phyloP scores from a whole-genome alignment of 2,888 invertebrate genomes.

The Cryptophagus acutangulus region DNA sequence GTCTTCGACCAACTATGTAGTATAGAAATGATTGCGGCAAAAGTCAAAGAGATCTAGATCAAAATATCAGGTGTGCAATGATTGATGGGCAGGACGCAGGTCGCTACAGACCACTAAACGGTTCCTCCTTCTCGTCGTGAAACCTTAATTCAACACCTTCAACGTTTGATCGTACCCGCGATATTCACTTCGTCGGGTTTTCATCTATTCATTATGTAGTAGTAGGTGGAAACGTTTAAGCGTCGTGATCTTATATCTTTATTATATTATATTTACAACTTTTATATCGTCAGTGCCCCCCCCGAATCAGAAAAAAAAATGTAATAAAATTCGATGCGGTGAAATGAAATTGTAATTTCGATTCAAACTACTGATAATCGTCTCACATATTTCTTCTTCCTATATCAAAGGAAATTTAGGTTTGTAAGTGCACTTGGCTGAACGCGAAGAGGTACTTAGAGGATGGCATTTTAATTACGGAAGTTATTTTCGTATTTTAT shows the following conservation, averaged over 20 bases:
- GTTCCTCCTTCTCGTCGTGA: slow-evolving; percentile 41
- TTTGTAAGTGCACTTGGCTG: not conserved
- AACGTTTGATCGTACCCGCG: slow-evolving; percentile 42
- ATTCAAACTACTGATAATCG: not conserved
- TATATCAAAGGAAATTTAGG: not conserved
- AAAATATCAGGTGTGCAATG: slow-evolving; percentile 44
- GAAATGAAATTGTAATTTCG: slow-evolving; percentile 1
- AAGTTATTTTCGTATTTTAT: slow-evolving; percentile 8
- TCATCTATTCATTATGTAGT: slow-evolving; percentile 42
- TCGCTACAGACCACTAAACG: slow-evolving; percentile 35
- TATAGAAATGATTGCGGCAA: not conserved
- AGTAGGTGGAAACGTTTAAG: slow-evolving; percentile 36
- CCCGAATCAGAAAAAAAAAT: slow-evolving; percentile 12
- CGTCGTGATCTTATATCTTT: slow-evolving; percentile 23
- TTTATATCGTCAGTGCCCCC: too few relatives aligned
- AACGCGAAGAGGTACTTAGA: too few relatives aligned
- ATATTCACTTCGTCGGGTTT: slow-evolving; percentile 37
- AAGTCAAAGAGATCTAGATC: slow-evolving; percentile 41
- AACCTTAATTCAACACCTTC: slow-evolving; percentile 47
- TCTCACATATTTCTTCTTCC: too few relatives aligned
- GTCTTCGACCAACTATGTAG: not conserved
- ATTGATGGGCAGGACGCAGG: slow-evolving; percentile 43
- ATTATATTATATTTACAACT: slow-evolving; percentile 15
- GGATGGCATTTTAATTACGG: slow-evolving; percentile 10
- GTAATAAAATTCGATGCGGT: slow-evolving; percentile 6